Evolutionary conservation across 1,140 invertebrate genomes (phyloP), one percentile per base, ranked within the genome.

Genomic region (Trachymyrmex cornetzi): DNA sequence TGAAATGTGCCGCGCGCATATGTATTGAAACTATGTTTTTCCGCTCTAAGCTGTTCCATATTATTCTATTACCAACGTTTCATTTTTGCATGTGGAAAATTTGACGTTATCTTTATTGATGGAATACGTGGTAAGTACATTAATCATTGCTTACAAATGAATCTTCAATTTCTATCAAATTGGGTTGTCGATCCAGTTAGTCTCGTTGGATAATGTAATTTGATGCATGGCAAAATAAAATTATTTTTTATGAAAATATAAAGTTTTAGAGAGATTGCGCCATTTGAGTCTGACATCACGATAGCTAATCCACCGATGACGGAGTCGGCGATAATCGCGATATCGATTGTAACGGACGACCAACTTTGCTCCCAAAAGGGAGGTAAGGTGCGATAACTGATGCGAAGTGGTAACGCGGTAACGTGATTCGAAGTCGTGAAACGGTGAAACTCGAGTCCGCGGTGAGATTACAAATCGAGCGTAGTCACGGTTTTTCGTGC

Each of bases 401-500:
- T 87, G 86, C 81, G 72, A 87, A 77, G 72, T 75, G 82, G 81
- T 87, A 87, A 87, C 86, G 63, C 86, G 64, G 69, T 87, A 87
- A 87, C 86, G 86, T 87, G 86, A 87, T 87, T 67, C 86, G 55
- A 69, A 85, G 71, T 81, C 86, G 86, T 87, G 81, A 87, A 87
- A 85, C 55, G 81, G 61, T 69, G 86, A 85, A 85, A 64, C 71
- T 77, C 81, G 86, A 85, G 67, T 61, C 69, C 63, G 81, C 79
- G 81, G 64, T 50, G 81, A 64, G 79, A 87, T 87, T 87, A 87
- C 74, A 87, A 87, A 87, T 87, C 69, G 86, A 67, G 81, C 61
- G 53, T 69, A 85, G 86, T 87, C 86, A 87, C 86, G 86, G 72
- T 87, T 87, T 87, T 87, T 87, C 86, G 86, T 87, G 86, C 80